Conservation (phyloP, 1,140 invertebrate genomes). For the Monomorium pharaonis region DNA sequence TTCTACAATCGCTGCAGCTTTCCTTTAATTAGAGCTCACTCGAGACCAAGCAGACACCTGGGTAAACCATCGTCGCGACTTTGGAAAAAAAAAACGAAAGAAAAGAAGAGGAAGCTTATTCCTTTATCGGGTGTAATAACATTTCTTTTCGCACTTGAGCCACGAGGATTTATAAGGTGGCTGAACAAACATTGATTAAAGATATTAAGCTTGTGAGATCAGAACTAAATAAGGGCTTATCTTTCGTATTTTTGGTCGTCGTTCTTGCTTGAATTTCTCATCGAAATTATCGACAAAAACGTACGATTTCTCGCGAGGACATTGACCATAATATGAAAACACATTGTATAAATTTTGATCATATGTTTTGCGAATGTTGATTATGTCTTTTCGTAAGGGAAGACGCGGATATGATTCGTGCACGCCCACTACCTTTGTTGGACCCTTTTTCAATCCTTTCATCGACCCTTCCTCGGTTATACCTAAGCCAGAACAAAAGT, state of each 20-base stretch:
- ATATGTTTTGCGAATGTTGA: constrained; percentile 72
- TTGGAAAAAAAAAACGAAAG: background rate
- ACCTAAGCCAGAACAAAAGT: constrained; percentile 69
- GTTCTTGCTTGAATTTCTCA: background rate
- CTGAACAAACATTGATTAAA: constrained; percentile 65
- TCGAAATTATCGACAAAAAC: background rate
- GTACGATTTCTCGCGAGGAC: constrained; percentile 46
- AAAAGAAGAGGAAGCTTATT: background rate
- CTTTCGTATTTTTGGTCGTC: background rate
- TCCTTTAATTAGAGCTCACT: constrained; percentile 76
- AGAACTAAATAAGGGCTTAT: constrained; percentile 57
- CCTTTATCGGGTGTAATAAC: constrained; percentile 14
- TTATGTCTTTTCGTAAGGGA: constrained; percentile 61
- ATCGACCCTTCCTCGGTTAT: constrained; percentile 60
- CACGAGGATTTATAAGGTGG: background rate
- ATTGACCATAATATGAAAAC: constrained; percentile 56
- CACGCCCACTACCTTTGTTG: constrained; percentile 69
- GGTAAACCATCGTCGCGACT: constrained; percentile 70
- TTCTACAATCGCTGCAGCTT: constrained; percentile 69
- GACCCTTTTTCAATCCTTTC: constrained; percentile 71
- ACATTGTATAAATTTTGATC: constrained; percentile 67
- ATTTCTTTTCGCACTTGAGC: constrained; percentile 25
- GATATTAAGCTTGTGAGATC: constrained; percentile 52
- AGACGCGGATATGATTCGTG: constrained; percentile 65
- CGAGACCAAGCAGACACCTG: constrained; percentile 70